These are phyloP conservation scores for Uria lomvia DNA, from an alignment of 2,113 vertebrate genomes.

Conservation along the genomic window DNA sequence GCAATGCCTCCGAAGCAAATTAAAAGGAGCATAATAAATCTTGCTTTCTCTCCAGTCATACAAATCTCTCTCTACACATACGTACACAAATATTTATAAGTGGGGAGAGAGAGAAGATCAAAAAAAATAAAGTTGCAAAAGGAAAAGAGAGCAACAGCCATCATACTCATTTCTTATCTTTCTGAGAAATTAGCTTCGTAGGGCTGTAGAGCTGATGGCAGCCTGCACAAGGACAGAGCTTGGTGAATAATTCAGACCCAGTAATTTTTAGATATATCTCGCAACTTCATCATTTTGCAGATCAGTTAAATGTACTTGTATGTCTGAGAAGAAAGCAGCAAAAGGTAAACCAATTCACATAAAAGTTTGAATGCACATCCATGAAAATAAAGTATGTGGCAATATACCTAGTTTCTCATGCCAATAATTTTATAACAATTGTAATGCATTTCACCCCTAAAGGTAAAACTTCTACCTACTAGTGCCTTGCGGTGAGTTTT, in stretches of 20 bases:
- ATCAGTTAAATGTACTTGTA: not conserved
- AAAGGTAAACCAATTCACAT: not conserved
- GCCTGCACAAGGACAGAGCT: not conserved
- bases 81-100: not conserved
- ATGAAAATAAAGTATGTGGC: accelerated
- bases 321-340: not conserved
- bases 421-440: not conserved
- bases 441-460: not conserved
- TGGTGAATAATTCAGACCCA: not conserved
- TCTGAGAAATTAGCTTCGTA: not conserved
- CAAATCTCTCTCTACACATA: not conserved
- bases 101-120: not conserved
- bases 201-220: not conserved
- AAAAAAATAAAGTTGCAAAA: not conserved
- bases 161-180: not conserved
- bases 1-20: not conserved
- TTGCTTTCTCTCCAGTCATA: not conserved
- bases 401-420: not conserved
- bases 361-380: not conserved
- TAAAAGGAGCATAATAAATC: not conserved
- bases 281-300: not conserved
- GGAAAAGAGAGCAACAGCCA: not conserved
- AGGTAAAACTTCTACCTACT: not conserved
- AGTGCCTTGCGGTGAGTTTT: not conserved
- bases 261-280: not conserved